Evolutionary conservation across 2,888 invertebrate genomes (phyloP).

Genomic region (Melanophora roralis): DNA sequence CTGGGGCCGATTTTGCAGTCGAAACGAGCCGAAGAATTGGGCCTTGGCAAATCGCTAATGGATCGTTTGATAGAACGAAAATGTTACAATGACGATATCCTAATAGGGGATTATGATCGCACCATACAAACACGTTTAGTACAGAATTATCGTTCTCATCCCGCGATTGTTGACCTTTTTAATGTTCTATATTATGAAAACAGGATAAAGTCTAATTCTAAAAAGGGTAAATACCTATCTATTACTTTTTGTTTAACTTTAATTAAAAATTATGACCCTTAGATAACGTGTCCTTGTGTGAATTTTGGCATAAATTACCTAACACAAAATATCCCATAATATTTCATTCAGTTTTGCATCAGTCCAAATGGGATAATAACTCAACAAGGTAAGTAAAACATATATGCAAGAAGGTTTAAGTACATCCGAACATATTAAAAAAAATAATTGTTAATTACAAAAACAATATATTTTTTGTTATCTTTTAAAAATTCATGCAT

Average conservation of each 20-base stretch:
- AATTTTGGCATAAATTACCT: slow-evolving; percentile 76
- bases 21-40: slow-evolving; percentile 67
- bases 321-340: slow-evolving; percentile 79
- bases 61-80: slow-evolving; percentile 82
- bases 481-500: no score
- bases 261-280: slow-evolving; percentile 7
- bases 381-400: slow-evolving; percentile 67
- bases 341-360: slow-evolving; percentile 80
- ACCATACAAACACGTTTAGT: slow-evolving; percentile 85
- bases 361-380: slow-evolving; percentile 66
- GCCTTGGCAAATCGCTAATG: slow-evolving; percentile 79
- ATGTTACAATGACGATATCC: slow-evolving; percentile 74
- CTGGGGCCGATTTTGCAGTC: slow-evolving; percentile 82
- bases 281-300: slow-evolving; percentile 66
- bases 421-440: no score
- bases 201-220: slow-evolving; percentile 79
- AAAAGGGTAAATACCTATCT: slow-evolving; percentile 63
- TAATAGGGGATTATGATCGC: slow-evolving; percentile 77
- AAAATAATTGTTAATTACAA: no score
- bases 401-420: no score
- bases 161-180: slow-evolving; percentile 81
- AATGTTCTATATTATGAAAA: slow-evolving; percentile 85
- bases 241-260: neutral
- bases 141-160: slow-evolving; percentile 86
- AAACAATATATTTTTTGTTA: no score